Evolutionary conservation across 2,797 vertebrate genomes (phyloP).

Genomic region (Enoplosus armatus): DNA sequence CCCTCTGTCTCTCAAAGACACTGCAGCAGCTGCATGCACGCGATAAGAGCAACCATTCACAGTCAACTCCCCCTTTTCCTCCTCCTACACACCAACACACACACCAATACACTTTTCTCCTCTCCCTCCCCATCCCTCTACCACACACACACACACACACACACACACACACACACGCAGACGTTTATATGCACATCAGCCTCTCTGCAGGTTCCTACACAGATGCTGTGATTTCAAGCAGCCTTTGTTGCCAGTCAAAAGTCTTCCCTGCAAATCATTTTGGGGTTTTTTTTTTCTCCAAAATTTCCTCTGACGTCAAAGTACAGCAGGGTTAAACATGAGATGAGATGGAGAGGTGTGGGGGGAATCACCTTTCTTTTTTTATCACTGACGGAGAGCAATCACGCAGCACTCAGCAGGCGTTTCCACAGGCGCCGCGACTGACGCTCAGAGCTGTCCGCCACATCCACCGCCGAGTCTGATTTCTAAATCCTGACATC

Average conservation of each 20-base stretch:
- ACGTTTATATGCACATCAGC: constrained; percentile 43
- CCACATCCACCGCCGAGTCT: not conserved
- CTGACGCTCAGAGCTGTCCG: constrained; percentile 15
- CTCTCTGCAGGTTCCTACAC: constrained; percentile 60
- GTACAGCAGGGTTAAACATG: constrained; percentile 44
- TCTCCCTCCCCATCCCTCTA: constrained; percentile 33
- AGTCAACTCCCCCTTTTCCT: constrained; percentile 72
- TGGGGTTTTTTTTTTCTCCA: constrained; percentile 1
- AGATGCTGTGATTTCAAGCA: constrained; percentile 63
- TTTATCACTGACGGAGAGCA: constrained; percentile 42
- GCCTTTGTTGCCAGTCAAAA: constrained; percentile 69
- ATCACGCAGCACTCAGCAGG: constrained; percentile 38
- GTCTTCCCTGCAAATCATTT: constrained; percentile 51
- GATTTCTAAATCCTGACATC: not conserved
- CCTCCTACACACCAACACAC: constrained; percentile 67
- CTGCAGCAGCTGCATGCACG: constrained; percentile 84
- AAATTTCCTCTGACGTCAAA: constrained; percentile 52
- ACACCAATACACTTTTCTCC: constrained; percentile 48
- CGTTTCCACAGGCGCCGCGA: constrained; percentile 13
- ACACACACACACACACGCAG: constrained; percentile 31
- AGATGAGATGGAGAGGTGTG: constrained; percentile 36
- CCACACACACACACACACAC: constrained; percentile 30
- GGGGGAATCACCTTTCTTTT: constrained; percentile 43
- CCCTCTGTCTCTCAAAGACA: constrained; percentile 83
- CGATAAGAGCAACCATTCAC: constrained; percentile 86